Evolutionary conservation across 2,888 invertebrate genomes (phyloP), one percentile per base, ranked within the genome.

Genomic region (Campoletis raptor): DNA sequence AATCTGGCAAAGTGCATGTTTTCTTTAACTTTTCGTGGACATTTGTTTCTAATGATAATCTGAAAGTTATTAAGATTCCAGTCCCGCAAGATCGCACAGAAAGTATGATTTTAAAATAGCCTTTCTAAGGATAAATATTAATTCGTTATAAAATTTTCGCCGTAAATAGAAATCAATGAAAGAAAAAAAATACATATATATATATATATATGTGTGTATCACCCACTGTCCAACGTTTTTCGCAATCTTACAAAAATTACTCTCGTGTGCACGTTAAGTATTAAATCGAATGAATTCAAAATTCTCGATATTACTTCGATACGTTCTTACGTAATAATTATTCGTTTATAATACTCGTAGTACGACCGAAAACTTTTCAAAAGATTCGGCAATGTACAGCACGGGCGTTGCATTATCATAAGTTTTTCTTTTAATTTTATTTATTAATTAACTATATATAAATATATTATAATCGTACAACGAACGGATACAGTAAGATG

Each of bases 401-500:
- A 76, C 81, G 67, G 42, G 83, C 52, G 30, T 73, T 78, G 85
- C 66, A 69, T 83, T 76, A 76, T 80, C 66, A 64, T 72, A 78
- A 42, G 15, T 67, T 37, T 54, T 36, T 45, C 66, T 67, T 45
- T 52, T 69, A 66, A 18, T 66, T 54, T 73, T 52, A 64, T 61
- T 52, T 57, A 40, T 21, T 57, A 57, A 81, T 80, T 24, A 85
- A 82, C 82, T 86, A 86, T 81, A 81, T 83, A 45, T 86, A 86
- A 78, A 81, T 83, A 45, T 80, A 74, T 84, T 76, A 81, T 86
- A 86, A 86, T 86, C 77, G 52, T 86, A 81, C 83, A 81, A 81
- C 85, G 85, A 85, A 85, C 67, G 79, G 83, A 86, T 83, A 86
- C 85, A 64, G 79, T 81, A 81, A 83, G 30, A 67, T 81, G 83